Conservation (phyloP, 2,797 vertebrate genomes). For the Phoxinus dragarum region DNA sequence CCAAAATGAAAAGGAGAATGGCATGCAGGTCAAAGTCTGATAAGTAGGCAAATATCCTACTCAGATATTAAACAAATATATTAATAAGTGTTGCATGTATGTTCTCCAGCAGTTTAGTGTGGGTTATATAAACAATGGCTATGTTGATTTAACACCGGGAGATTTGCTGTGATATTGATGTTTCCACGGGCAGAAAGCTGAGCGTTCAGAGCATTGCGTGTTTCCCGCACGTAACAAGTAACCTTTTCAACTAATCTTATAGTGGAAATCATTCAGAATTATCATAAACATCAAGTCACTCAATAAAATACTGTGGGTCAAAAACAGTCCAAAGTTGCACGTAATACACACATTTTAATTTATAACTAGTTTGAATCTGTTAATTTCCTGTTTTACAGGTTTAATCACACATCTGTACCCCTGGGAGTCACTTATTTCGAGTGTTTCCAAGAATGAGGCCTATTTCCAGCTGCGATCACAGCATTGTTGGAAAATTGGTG, state of each 20-base stretch:
- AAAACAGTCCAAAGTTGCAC: neutral
- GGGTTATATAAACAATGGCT: neutral
- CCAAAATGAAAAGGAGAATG: conserved; percentile 5
- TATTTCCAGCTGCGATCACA: conserved; percentile 8
- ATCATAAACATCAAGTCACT: neutral
- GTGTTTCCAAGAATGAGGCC: neutral
- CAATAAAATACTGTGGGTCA: neutral
- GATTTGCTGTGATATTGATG: neutral
- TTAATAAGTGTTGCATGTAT: neutral
- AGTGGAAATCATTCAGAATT: neutral
- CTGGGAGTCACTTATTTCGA: neutral
- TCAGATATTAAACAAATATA: neutral
- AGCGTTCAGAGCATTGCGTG: neutral
- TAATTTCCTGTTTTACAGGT: neutral
- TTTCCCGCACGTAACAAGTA: neutral
- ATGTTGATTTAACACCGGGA: neutral
- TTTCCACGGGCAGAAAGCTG: neutral
- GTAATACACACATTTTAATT: neutral
- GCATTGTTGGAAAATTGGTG: neutral
- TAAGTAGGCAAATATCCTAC: conserved; percentile 12
- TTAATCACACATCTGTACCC: conserved; percentile 4
- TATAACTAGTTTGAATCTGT: neutral
- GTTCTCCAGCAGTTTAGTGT: conserved; percentile 8
- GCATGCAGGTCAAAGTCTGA: neutral
- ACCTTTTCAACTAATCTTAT: neutral